These are phyloP conservation scores for Neoitamus cyanurus DNA, from an alignment of 2,888 invertebrate genomes.

Conservation along the genomic window DNA sequence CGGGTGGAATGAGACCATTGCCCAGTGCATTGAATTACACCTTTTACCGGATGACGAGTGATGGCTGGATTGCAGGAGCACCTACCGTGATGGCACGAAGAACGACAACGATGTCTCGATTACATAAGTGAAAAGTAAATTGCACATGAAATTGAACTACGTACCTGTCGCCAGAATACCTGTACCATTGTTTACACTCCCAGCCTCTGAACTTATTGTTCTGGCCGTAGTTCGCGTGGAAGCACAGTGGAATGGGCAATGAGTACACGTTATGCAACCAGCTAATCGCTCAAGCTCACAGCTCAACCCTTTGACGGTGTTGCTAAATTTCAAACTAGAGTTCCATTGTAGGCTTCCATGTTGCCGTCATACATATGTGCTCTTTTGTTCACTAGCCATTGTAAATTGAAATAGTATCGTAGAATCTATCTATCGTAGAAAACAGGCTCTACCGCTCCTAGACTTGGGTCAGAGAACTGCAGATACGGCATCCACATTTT, in stretches of 20 bases:
- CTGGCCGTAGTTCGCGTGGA: neutral
- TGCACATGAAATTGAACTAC: constrained; percentile 1
- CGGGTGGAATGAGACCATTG: neutral
- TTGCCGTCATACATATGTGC: too few species aligned
- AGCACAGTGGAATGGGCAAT: neutral
- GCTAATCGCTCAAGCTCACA: neutral
- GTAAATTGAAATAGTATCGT: too few species aligned
- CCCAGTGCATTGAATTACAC: neutral
- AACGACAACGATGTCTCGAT: neutral
- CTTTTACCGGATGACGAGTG: neutral
- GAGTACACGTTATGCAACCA: neutral
- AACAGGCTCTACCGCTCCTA: too few species aligned
- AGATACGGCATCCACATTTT: too few species aligned
- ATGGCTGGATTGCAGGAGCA: neutral
- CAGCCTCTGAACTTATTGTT: neutral
- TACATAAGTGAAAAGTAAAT: neutral
- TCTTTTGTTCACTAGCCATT: too few species aligned
- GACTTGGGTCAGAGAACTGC: too few species aligned
- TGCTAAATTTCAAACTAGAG: neutral
- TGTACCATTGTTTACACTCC: neutral
- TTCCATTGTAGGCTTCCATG: neutral
- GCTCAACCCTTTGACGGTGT: neutral
- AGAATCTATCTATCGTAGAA: too few species aligned
- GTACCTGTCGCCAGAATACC: neutral
- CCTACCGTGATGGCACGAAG: neutral